Percentiles rank a stretch among this genome's conserved stretches.
Evolutionary conservation across 2,797 vertebrate genomes (phyloP).

Genomic region (Pseudochirops cupreus): DNA sequence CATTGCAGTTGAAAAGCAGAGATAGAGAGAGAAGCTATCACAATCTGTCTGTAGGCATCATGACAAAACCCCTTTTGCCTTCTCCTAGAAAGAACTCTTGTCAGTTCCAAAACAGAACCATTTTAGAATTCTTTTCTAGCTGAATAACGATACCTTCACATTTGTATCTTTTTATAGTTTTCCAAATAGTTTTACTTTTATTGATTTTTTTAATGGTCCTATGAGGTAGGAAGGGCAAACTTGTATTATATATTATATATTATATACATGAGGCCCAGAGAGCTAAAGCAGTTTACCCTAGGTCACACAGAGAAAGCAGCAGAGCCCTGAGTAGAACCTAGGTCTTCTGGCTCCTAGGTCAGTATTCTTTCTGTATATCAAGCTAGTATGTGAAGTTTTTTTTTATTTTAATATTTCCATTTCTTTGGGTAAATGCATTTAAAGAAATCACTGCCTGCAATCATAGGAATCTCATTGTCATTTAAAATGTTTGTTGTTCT

Average conservation of each 20-base stretch:
- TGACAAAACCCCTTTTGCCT: background rate
- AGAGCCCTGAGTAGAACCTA: background rate
- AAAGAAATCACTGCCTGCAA: constrained; percentile 23
- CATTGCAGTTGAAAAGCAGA: constrained; percentile 43
- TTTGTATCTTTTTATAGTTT: background rate
- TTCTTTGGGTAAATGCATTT: constrained; percentile 2
- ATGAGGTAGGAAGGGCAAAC: accelerated
- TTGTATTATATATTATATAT: background rate
- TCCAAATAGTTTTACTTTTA: background rate
- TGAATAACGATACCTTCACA: background rate
- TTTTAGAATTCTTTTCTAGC: background rate
- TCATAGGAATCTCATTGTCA: background rate
- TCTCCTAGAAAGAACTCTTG: background rate
- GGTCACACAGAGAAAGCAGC: background rate
- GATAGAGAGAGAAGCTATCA: background rate
- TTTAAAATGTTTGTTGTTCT: accelerated
- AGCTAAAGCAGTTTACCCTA: background rate
- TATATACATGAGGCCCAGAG: background rate
- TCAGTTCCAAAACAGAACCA: constrained; percentile 28
- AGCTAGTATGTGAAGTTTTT: background rate
- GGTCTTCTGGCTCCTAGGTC: background rate
- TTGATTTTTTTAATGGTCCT: accelerated
- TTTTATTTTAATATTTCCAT: background rate
- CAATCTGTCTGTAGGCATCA: background rate
- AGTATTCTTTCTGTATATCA: background rate